Evolutionary conservation across 2,113 vertebrate genomes (phyloP).

Genomic region (Oryzias celebensis): DNA sequence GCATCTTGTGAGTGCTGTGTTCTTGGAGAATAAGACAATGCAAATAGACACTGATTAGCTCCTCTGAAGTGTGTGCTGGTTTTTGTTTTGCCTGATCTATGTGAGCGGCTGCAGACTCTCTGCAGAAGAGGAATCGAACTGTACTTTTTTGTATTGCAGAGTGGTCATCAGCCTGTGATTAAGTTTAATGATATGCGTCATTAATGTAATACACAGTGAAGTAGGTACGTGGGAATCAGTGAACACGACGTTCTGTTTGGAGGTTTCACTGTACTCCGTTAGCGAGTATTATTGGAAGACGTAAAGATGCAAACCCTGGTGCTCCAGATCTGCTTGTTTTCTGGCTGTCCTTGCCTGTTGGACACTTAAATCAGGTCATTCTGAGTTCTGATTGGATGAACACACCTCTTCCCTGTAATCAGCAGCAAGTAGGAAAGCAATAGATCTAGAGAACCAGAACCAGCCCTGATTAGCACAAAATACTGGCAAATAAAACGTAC

Average conservation of each 20-base stretch:
- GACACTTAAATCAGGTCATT: background rate
- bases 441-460: too few relatives aligned
- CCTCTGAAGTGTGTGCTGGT: background rate
- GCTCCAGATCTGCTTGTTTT: too few relatives aligned
- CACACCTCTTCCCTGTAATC: too few relatives aligned
- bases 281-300: too few relatives aligned
- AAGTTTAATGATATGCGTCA: background rate
- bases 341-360: background rate
- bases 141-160: background rate
- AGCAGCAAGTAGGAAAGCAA: background rate
- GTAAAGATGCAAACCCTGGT: too few relatives aligned
- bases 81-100: background rate
- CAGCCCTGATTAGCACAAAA: background rate
- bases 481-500: background rate
- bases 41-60: background rate
- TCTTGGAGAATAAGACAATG: background rate
- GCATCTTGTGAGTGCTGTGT: background rate
- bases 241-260: background rate
- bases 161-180: background rate
- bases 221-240: constrained; percentile 1
- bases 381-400: too few relatives aligned
- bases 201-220: background rate
- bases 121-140: background rate
- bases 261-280: too few relatives aligned
- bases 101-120: background rate